Evolutionary conservation across 64 coral and sea anemone genomes (phyloP).

Genomic region (Stichodactyla mertensii): DNA sequence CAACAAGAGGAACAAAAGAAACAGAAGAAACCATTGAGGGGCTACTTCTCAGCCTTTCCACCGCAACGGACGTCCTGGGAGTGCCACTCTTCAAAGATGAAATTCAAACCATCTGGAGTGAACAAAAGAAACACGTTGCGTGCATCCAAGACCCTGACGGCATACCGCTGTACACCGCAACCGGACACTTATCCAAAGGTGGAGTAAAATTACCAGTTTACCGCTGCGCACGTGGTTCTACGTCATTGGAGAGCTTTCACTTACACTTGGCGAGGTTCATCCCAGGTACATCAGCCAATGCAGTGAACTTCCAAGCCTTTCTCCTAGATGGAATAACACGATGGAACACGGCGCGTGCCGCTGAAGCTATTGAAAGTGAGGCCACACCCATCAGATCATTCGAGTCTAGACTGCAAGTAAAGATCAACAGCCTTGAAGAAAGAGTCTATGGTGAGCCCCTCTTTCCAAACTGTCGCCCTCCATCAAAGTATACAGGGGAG

Average conservation of each 20-base stretch:
- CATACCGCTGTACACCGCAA: constrained; percentile 25
- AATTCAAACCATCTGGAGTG: not conserved
- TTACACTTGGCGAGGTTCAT: constrained; percentile 41
- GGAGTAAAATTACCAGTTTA: constrained; percentile 21
- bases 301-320: constrained; percentile 22
- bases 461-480: not conserved
- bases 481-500: constrained; percentile 36
- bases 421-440: not conserved
- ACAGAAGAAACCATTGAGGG: not conserved
- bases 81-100: not conserved
- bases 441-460: not conserved
- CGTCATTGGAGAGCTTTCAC: constrained; percentile 50
- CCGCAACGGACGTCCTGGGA: not conserved
- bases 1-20: not conserved
- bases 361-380: not conserved
- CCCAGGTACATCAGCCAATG: constrained; percentile 30
- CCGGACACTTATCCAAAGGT: constrained; percentile 14
- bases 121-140: not conserved
- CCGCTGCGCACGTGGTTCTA: constrained; percentile 27
- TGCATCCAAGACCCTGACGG: constrained; percentile 36
- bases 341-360: not conserved
- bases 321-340: constrained; percentile 22
- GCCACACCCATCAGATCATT: not conserved
- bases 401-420: not conserved
- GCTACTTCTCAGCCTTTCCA: not conserved